Conservation (phyloP, 2,888 invertebrate genomes). For the Opisthograptis luteolata region DNA sequence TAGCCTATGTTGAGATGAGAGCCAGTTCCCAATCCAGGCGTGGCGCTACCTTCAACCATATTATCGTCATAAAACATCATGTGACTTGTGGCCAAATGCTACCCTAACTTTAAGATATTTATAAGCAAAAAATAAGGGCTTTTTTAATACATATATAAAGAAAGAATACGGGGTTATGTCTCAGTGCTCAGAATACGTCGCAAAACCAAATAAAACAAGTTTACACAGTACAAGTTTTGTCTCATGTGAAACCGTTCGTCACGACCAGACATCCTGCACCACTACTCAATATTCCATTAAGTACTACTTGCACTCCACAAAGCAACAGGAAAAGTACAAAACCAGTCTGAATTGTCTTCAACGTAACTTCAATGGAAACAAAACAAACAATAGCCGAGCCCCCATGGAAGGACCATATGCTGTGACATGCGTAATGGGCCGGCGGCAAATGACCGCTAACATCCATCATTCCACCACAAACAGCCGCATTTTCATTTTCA, state of each 20-base stretch:
- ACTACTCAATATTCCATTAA: background rate
- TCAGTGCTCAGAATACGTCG: too few relatives aligned
- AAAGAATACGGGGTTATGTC: too few relatives aligned
- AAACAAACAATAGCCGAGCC: slow-evolving; percentile 63
- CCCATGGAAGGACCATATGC: slow-evolving; percentile 70
- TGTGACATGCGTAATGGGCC: slow-evolving; percentile 67
- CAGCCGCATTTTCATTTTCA: slow-evolving; percentile 66
- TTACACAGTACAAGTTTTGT: too few relatives aligned
- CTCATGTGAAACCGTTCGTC: background rate
- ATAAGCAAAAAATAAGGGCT: too few relatives aligned
- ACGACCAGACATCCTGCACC: background rate
- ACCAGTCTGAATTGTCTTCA: slow-evolving; percentile 11
- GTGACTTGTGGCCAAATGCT: too few relatives aligned
- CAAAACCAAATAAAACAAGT: too few relatives aligned
- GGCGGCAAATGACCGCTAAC: slow-evolving; percentile 69
- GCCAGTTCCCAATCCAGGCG: too few relatives aligned
- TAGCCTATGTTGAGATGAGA: too few relatives aligned
- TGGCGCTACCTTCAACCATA: too few relatives aligned
- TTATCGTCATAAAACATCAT: too few relatives aligned
- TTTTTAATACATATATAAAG: too few relatives aligned
- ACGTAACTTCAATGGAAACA: slow-evolving; percentile 29
- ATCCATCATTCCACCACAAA: slow-evolving; percentile 74
- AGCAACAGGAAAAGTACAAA: slow-evolving; percentile 11
- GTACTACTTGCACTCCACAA: background rate
- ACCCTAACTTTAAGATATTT: too few relatives aligned